A percentile compares a stretch with the other conserved stretches of the same genome.
Conservation (phyloP, 2,113 vertebrate species). For the Paracyprichromis sp. region DNA sequence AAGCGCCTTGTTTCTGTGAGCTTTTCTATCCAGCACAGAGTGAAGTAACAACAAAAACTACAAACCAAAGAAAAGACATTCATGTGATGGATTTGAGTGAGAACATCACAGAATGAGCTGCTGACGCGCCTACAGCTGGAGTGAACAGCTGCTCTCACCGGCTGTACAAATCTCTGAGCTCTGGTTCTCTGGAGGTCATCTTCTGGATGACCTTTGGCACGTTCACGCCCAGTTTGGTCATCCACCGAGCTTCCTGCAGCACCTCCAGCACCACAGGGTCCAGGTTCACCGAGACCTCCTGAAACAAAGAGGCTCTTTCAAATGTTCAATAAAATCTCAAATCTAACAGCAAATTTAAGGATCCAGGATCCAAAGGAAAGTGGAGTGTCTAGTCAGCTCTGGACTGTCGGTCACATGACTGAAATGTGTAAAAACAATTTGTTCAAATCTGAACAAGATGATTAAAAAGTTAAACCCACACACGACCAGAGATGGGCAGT, state of each 20-base stretch:
- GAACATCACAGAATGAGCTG: not conserved
- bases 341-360: not conserved
- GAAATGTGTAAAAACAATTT: not conserved
- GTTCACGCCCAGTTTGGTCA: slow-evolving; percentile 67
- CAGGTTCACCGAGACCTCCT: slow-evolving; percentile 76
- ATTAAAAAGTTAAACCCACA: not conserved
- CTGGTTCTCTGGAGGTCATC: slow-evolving; percentile 56
- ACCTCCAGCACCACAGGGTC: slow-evolving; percentile 73
- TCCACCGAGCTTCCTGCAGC: slow-evolving; percentile 72
- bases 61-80: not conserved
- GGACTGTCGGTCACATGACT: not conserved
- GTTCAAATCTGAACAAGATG: not conserved
- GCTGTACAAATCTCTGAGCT: slow-evolving; percentile 64
- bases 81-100: not conserved
- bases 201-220: slow-evolving; percentile 61
- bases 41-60: not conserved
- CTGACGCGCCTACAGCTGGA: not conserved
- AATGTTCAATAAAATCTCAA: not conserved
- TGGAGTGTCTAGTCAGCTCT: not conserved
- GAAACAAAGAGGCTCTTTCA: not conserved
- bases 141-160: slow-evolving; percentile 52
- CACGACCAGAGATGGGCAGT: no score
- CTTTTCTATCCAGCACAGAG: not conserved
- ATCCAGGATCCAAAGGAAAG: not conserved
- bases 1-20: not conserved